A percentile compares a stretch with the other conserved stretches of the same genome.
Evolutionary conservation across 2,113 vertebrate species (phyloP).

Genomic region (Coreoperca whiteheadi): DNA sequence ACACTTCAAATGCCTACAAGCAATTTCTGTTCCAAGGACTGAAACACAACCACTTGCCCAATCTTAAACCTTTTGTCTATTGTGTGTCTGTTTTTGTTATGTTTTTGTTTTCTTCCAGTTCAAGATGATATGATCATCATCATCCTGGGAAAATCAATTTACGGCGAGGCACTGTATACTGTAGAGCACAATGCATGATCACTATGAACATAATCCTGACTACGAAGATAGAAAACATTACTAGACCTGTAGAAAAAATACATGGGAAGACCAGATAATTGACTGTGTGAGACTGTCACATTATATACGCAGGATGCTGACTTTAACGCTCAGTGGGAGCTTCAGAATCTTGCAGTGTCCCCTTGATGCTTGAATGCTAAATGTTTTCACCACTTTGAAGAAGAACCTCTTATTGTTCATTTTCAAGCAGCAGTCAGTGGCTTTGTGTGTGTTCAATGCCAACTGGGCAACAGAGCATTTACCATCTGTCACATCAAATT

Average conservation of each 20-base stretch:
- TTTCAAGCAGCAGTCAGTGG: conserved; percentile 1
- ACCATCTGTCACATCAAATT: conserved; percentile 31
- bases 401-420: background rate
- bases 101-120: conserved; percentile 11
- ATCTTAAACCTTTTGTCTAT: conserved; percentile 21
- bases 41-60: conserved; percentile 17
- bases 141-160: conserved; percentile 8
- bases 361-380: background rate
- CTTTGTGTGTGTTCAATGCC: conserved; percentile 13
- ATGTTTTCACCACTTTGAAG: background rate
- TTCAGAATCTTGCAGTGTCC: background rate
- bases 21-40: conserved; percentile 8
- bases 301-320: background rate
- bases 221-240: background rate
- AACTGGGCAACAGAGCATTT: conserved; percentile 21
- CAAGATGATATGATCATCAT: background rate
- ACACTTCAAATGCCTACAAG: conserved; percentile 34
- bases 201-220: background rate
- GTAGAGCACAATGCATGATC: background rate
- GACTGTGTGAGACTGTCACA: background rate
- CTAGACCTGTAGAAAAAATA: background rate
- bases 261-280: background rate
- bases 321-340: conserved; percentile 4
- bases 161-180: background rate
- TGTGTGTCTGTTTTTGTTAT: conserved; percentile 26